Conservation (phyloP, 2,797 vertebrate genomes). For the Helicolenus hilgendorfi region DNA sequence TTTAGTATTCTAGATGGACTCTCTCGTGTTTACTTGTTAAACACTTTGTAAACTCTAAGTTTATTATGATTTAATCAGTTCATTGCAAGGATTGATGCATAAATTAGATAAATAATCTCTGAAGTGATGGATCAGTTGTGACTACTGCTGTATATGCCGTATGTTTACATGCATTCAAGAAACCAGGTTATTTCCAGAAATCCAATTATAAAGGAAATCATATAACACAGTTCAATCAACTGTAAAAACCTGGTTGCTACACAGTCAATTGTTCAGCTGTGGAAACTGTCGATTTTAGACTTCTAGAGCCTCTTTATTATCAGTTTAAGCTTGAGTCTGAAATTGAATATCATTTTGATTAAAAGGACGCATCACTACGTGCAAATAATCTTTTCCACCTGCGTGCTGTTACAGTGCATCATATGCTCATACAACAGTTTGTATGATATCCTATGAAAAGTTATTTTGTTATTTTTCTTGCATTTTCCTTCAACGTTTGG, state of each 20-base stretch:
- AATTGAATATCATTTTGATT: neutral
- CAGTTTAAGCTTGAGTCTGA: neutral
- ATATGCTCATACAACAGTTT: no score
- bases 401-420: neutral
- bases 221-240: no score
- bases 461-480: no score
- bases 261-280: neutral
- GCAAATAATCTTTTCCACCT: neutral
- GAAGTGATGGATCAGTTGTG: neutral
- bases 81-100: neutral
- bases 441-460: no score
- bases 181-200: neutral
- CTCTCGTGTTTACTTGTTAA: conserved; percentile 23
- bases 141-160: neutral
- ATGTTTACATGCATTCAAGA: neutral
- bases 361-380: neutral
- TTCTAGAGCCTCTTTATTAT: neutral
- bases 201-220: neutral
- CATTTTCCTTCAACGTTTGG: no score
- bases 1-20: neutral
- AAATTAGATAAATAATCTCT: neutral
- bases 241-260: neutral
- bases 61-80: conserved; percentile 5
- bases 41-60: conserved; percentile 25
- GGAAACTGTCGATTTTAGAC: neutral